Percentiles rank a stretch among this genome's conserved stretches.
Evolutionary conservation across 2,888 invertebrate species (phyloP).

Genomic region (Busseola fusca): DNA sequence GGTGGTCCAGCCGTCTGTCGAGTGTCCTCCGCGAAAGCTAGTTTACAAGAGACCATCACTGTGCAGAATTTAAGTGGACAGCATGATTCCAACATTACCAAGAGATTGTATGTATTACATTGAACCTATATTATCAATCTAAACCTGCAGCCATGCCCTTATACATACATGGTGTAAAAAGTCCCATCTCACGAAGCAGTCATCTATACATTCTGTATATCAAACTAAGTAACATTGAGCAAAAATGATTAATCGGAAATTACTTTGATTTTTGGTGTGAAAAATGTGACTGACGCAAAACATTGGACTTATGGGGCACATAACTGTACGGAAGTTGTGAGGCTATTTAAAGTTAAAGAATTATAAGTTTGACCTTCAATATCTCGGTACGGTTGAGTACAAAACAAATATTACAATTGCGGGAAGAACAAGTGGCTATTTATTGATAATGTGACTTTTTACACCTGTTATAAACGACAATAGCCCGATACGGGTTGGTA

Average conservation of each 20-base stretch:
- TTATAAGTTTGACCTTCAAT: neutral
- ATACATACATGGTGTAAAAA: neutral
- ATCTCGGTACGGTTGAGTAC: neutral
- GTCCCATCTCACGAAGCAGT: neutral
- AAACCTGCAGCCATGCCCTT: too few relatives aligned
- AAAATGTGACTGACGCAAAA: neutral
- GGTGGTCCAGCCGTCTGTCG: constrained; percentile 66
- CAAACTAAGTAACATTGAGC: neutral
- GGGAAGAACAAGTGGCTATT: neutral
- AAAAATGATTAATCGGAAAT: neutral
- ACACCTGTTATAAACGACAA: neutral
- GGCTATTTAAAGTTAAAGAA: neutral
- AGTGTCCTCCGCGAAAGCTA: constrained; percentile 73
- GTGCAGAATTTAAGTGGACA: constrained; percentile 62
- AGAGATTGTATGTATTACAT: constrained; percentile 63
- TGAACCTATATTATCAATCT: neutral
- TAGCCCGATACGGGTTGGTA: too few relatives aligned
- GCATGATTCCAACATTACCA: constrained; percentile 61
- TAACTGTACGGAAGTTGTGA: neutral
- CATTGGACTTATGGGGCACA: neutral
- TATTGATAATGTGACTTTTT: neutral
- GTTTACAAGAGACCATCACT: constrained; percentile 73
- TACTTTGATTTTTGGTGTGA: neutral
- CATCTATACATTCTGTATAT: neutral
- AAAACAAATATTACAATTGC: neutral